These are phyloP conservation scores for Seira sanloemensis DNA, from an alignment of 2,888 invertebrate genomes.

Conservation along the genomic window DNA sequence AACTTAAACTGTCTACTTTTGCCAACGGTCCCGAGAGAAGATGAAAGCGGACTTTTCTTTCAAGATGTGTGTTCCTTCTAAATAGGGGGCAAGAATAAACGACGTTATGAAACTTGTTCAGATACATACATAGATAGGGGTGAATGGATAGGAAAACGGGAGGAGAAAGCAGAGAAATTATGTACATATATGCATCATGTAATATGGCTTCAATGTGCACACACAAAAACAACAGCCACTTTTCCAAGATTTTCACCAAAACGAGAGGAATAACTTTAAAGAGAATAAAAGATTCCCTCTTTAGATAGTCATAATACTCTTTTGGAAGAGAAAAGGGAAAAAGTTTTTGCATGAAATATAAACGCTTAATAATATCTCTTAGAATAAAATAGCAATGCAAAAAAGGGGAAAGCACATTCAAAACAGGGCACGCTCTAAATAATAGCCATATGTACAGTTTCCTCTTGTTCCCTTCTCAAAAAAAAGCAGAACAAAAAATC, in stretches of 20 bases:
- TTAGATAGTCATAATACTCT: slow-evolving; percentile 28
- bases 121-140: slow-evolving; percentile 12
- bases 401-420: neutral
- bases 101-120: neutral
- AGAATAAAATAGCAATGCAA: slow-evolving; percentile 46
- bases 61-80: neutral
- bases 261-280: neutral
- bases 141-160: slow-evolving; percentile 3
- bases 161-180: too few species aligned
- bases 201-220: slow-evolving; percentile 19
- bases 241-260: slow-evolving; percentile 14
- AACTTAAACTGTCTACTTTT: slow-evolving; percentile 49
- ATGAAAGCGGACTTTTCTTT: slow-evolving; percentile 28
- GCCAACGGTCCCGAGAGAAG: slow-evolving; percentile 43
- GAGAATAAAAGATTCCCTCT: slow-evolving; percentile 15
- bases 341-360: slow-evolving; percentile 54
- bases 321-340: slow-evolving; percentile 40
- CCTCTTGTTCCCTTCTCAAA: slow-evolving; percentile 11
- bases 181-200: too few species aligned
- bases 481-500: slow-evolving; percentile 53
- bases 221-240: slow-evolving; percentile 32
- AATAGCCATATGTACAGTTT: slow-evolving; percentile 57
- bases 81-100: slow-evolving; percentile 22
- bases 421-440: slow-evolving; percentile 31
- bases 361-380: slow-evolving; percentile 37